Conservation (phyloP, 2,113 vertebrate species). For the Triplophysa rosa region DNA sequence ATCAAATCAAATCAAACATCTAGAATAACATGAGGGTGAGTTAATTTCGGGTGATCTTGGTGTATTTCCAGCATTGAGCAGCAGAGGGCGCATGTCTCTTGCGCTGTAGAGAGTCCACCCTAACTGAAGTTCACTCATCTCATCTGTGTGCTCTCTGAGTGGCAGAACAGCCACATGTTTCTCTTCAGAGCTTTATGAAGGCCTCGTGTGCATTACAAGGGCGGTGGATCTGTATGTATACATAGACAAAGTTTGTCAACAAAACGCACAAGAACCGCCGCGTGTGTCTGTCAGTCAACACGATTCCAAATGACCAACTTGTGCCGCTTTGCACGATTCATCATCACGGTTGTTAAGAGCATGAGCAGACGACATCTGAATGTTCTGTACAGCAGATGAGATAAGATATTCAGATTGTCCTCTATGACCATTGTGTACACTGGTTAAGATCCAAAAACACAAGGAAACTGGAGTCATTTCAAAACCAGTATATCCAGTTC, state of each 20-base stretch:
- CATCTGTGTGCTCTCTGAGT: neutral
- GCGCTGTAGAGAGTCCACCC: neutral
- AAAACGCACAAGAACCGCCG: neutral
- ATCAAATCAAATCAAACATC: neutral
- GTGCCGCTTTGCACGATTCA: neutral
- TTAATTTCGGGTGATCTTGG: too few relatives aligned
- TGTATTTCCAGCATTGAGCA: neutral
- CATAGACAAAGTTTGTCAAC: neutral
- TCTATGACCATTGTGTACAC: neutral
- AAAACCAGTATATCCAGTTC: conserved; percentile 29
- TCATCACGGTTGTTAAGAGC: neutral
- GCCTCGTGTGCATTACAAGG: neutral
- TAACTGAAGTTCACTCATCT: neutral
- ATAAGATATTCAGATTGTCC: conserved; percentile 3
- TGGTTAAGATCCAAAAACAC: neutral
- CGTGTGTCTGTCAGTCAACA: neutral
- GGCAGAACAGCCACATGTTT: neutral
- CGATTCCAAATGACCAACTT: neutral
- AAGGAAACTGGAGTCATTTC: conserved; percentile 15
- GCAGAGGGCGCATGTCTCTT: neutral
- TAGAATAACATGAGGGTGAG: too few relatives aligned
- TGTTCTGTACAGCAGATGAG: conserved; percentile 9
- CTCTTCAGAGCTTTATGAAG: neutral
- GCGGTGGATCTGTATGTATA: neutral
- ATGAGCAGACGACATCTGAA: neutral